phyloP scores from a whole-genome alignment of 2,113 vertebrate species.

The Micronisus gabar region DNA sequence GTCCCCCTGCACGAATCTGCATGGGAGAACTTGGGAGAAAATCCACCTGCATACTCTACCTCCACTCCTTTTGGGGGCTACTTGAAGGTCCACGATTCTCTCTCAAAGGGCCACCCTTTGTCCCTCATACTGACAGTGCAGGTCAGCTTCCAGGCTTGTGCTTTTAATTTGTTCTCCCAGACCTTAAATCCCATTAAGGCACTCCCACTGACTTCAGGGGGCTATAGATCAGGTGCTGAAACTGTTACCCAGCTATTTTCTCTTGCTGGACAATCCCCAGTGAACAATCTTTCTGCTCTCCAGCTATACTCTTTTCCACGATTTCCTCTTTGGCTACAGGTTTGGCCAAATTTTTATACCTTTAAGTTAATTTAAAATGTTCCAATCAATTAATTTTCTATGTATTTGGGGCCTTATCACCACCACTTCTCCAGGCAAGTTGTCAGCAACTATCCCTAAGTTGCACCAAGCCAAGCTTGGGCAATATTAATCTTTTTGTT shows the following conservation, averaged over 20 bases:
- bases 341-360: neutral
- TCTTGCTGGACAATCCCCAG: neutral
- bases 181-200: neutral
- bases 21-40: neutral
- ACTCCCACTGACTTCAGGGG: neutral
- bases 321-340: neutral
- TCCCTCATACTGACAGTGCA: rapidly evolving
- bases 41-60: neutral
- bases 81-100: neutral
- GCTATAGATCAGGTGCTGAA: neutral
- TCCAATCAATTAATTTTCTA: neutral
- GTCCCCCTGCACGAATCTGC: neutral
- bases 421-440: neutral
- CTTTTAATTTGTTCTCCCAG: neutral
- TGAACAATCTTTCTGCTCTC: neutral
- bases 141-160: neutral
- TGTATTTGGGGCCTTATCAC: neutral
- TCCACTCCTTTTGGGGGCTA: neutral
- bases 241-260: neutral
- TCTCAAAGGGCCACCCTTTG: neutral
- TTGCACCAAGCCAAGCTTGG: neutral
- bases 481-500: neutral
- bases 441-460: neutral
- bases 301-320: neutral
- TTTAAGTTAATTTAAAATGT: neutral